Base-by-base conservation (phyloP, 2,797 vertebrate genomes). In the Urophycis tenuis region DNA sequence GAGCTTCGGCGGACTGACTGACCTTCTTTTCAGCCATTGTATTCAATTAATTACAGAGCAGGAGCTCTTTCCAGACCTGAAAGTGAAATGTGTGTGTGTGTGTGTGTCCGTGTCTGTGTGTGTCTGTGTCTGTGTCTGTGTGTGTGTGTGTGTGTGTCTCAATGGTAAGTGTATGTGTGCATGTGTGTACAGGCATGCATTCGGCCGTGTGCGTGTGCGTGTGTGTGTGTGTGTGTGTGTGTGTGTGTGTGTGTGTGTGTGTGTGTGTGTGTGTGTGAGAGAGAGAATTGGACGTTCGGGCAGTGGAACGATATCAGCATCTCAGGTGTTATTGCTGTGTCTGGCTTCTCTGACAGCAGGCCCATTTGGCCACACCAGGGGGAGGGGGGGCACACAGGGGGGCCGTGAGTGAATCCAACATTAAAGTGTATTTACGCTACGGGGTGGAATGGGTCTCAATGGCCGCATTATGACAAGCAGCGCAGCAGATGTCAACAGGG, bases 1-100 rank as follows among this genome's bases (percentile, higher is more conserved):
- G 83, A 53, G 77, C 81, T 83, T 86, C 81, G 75, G 19, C 84
- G 87, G 87, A 86, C 84, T 88, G 87, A 86, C 81, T 87, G 84
- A 79, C 70, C 74, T 81, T 87, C 85, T 76, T 86, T 77, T 74
- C 78, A 83, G 83, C 73, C 81, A 49, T 69, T 75, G 29, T 30
- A 77, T 1, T 69, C 5, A 64, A 77, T 1, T 25, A 5, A n/a
- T n/a, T 33, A 35, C 31, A 71, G 36, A 60, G 11, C 22, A 12
- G 73, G 76, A 69, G 79, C 79, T 81, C 71, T 71, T 32, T 78
- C 81, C 75, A 75, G 82, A 80, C 82, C 75, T 81, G 78, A 39
- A 39, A 8, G 36, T 5, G 4, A 22, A 53, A 25, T 69, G 31
- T 34, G 8, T 72, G 6, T 10, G 19, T 72, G 33, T 9, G 11